Percentiles rank a stretch among this genome's conserved stretches.
phyloP scores from a whole-genome alignment of 2,888 invertebrate species.

The Hirtodrosophila alboralis region DNA sequence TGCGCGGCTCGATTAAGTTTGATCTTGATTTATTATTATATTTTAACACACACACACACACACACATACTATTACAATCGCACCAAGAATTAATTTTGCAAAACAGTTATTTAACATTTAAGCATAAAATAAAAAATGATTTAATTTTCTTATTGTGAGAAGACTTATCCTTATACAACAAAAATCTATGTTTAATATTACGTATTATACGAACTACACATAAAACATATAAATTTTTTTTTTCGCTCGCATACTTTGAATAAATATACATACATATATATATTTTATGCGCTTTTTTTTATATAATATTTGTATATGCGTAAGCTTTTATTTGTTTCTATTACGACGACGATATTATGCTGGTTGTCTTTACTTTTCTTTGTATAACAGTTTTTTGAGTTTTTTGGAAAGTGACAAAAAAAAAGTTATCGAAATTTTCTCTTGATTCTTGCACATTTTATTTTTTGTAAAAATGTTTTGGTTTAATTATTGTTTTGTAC shows the following conservation, averaged over 20 bases:
- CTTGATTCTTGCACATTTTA: background rate
- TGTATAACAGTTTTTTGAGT: constrained; percentile 49
- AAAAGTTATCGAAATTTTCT: constrained; percentile 9
- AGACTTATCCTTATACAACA: constrained; percentile 34
- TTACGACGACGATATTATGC: background rate
- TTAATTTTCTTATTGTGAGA: constrained; percentile 29
- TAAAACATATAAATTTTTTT: constrained; percentile 20
- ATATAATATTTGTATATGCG: constrained; percentile 50
- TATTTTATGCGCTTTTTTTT: constrained; percentile 49
- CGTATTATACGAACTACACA: constrained; percentile 15
- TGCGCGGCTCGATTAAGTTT: constrained; percentile 15
- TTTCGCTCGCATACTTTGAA: constrained; percentile 46
- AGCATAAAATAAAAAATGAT: constrained; percentile 14
- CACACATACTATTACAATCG: constrained; percentile 5
- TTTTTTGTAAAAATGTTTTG: constrained; percentile 21
- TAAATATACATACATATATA: constrained; percentile 31
- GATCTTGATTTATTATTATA: constrained; percentile 13
- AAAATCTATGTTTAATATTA: constrained; percentile 38
- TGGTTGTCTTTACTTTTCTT: constrained; percentile 9
- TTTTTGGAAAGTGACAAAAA: constrained; percentile 7
- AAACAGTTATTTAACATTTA: constrained; percentile 29
- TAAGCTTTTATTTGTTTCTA: constrained; percentile 21
- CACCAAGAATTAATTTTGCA: too few species aligned
- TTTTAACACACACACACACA: constrained; percentile 14
- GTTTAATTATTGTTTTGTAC: constrained; percentile 12